phyloP scores from a whole-genome alignment of 2,113 vertebrate species.

The Xenopus borealis region DNA sequence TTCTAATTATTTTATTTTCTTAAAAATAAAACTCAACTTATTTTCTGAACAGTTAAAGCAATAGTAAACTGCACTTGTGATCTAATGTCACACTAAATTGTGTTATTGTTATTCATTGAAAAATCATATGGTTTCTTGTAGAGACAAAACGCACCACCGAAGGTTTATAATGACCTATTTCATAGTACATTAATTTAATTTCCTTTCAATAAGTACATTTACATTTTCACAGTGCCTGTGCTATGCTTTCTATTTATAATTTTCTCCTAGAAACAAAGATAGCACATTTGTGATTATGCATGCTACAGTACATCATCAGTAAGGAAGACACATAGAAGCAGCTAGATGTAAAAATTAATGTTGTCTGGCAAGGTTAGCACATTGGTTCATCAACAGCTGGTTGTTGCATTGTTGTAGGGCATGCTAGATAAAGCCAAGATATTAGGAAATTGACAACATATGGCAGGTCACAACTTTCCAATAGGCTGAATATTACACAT shows the following conservation, averaged over 20 bases:
- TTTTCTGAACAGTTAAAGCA: no score
- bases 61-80: no score
- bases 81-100: not conserved
- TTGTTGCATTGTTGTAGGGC: slow-evolving; percentile 30
- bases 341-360: slow-evolving; percentile 34
- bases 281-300: slow-evolving; percentile 10
- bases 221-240: slow-evolving; percentile 2
- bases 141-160: slow-evolving; percentile 4
- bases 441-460: slow-evolving; percentile 44
- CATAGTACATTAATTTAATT: slow-evolving; percentile 37
- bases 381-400: slow-evolving; percentile 40
- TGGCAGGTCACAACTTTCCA: slow-evolving; percentile 40
- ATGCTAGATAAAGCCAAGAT: slow-evolving; percentile 39
- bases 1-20: no score
- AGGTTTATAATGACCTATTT: slow-evolving; percentile 26
- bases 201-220: slow-evolving; percentile 5
- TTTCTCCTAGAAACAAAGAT: slow-evolving; percentile 2
- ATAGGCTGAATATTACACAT: slow-evolving; percentile 36
- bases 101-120: slow-evolving; percentile 1
- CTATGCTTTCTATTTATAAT: slow-evolving; percentile 15
- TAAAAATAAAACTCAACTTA: no score
- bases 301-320: slow-evolving; percentile 7
- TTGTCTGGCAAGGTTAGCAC: slow-evolving; percentile 31
- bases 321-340: slow-evolving; percentile 24
- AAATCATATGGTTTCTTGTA: slow-evolving; percentile 13